Percentiles rank a stretch among this genome's conserved stretches.
Evolutionary conservation across 2,113 vertebrate genomes (phyloP).

Genomic region (Pedionomus torquatus): DNA sequence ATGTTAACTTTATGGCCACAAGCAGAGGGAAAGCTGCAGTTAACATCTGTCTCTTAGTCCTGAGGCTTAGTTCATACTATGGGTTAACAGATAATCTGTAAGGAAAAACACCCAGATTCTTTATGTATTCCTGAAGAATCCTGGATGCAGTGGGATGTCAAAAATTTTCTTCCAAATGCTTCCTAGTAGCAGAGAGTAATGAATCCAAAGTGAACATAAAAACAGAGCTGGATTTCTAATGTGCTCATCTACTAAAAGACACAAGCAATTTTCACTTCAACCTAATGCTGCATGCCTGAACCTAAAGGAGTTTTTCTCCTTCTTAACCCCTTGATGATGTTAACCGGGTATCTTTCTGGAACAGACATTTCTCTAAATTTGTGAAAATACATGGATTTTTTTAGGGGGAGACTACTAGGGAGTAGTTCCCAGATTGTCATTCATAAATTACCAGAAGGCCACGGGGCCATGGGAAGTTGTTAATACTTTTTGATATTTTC

Average conservation of each 20-base stretch:
- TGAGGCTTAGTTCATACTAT: background rate
- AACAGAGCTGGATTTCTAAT: background rate
- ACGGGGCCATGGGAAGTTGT: background rate
- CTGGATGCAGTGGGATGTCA: background rate
- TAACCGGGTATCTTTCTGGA: background rate
- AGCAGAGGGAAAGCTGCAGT: background rate
- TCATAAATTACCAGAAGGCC: background rate
- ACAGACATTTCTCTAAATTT: background rate
- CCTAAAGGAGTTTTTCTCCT: background rate
- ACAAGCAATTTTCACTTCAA: background rate
- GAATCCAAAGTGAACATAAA: background rate
- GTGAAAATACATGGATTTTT: too few relatives aligned
- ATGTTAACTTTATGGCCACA: background rate
- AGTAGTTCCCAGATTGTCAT: background rate
- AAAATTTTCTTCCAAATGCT: background rate
- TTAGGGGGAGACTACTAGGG: background rate
- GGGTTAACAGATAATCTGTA: background rate
- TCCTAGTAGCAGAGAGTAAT: background rate
- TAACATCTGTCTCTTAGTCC: background rate
- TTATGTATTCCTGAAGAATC: background rate
- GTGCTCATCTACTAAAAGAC: background rate
- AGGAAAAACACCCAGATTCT: background rate
- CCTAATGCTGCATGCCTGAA: background rate
- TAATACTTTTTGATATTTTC: background rate
- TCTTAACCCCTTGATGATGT: background rate